Percentiles rank a stretch among this genome's conserved stretches.
phyloP scores from a whole-genome alignment of 2,113 vertebrate species.

The Lycaon pictus region DNA sequence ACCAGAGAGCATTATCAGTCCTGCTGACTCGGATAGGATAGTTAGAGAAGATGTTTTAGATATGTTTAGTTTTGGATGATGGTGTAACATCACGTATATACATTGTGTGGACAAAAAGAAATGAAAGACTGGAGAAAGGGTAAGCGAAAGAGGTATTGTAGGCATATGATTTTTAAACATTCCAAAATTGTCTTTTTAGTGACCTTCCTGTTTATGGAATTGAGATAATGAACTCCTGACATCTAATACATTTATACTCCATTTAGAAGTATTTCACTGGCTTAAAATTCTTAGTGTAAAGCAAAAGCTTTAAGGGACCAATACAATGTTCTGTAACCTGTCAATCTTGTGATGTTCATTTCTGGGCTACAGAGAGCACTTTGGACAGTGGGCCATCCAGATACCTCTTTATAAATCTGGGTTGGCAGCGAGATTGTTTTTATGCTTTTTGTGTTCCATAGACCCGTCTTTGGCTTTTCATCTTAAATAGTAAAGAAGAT shows the following conservation, averaged over 20 bases:
- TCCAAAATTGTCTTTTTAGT: slow-evolving; percentile 56
- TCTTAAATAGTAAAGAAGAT: slow-evolving; percentile 68
- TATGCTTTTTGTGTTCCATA: slow-evolving; percentile 17
- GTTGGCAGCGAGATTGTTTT: not conserved
- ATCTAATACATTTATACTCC: slow-evolving; percentile 39
- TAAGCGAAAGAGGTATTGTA: not conserved
- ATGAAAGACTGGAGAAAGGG: not conserved
- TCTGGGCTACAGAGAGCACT: slow-evolving; percentile 56
- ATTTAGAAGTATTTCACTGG: slow-evolving; percentile 68
- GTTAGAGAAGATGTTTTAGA: slow-evolving; percentile 51
- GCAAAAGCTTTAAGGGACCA: slow-evolving; percentile 55
- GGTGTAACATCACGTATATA: not conserved
- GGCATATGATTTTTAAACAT: slow-evolving; percentile 34
- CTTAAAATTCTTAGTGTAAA: slow-evolving; percentile 61
- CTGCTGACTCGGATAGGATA: slow-evolving; percentile 41
- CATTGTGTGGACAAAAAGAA: slow-evolving; percentile 23
- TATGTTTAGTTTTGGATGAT: slow-evolving; percentile 50
- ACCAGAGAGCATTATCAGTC: not conserved
- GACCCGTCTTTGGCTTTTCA: slow-evolving; percentile 60
- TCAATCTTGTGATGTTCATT: slow-evolving; percentile 64
- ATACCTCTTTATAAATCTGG: slow-evolving; percentile 54
- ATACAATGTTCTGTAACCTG: slow-evolving; percentile 41
- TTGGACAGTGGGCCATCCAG: slow-evolving; percentile 2
- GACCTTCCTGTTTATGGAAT: slow-evolving; percentile 47
- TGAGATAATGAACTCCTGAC: slow-evolving; percentile 59